Percentiles rank a stretch among this genome's conserved stretches.
phyloP scores from a whole-genome alignment of 1,140 invertebrate species.

The Platorchestia sp. region DNA sequence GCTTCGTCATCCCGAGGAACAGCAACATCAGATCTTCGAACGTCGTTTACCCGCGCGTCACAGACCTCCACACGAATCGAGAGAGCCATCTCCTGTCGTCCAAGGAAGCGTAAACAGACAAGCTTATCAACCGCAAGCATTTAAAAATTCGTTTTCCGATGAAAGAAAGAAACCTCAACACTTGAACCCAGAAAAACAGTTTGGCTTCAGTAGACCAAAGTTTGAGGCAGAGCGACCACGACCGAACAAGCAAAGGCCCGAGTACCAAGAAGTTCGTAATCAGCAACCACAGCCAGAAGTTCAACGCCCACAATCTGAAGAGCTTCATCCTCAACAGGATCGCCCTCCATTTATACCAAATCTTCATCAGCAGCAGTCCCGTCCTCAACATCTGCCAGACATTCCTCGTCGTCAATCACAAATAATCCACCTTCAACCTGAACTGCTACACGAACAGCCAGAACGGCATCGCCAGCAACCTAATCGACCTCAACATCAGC shows the following conservation, averaged over 20 bases:
- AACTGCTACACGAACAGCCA: neutral
- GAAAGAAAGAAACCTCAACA: neutral
- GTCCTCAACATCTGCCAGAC: neutral
- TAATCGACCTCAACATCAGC: neutral
- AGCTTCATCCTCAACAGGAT: neutral
- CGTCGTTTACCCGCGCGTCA: neutral
- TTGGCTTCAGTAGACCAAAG: neutral
- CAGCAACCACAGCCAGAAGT: neutral
- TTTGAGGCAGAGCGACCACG: conserved; percentile 8
- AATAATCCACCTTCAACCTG: conserved; percentile 3
- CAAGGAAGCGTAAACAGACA: conserved; percentile 27
- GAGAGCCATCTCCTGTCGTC: neutral
- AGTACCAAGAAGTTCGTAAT: neutral
- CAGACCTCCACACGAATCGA: neutral
- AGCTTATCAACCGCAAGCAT: neutral
- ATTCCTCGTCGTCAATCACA: neutral
- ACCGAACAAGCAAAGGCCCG: neutral
- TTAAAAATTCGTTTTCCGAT: neutral
- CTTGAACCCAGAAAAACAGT: neutral
- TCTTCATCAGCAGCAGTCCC: neutral
- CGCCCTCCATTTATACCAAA: neutral
- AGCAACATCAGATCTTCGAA: neutral
- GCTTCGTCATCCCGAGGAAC: neutral
- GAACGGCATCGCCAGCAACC: conserved; percentile 15
- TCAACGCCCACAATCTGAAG: neutral